Base-by-base conservation (phyloP, 2,113 vertebrate genomes). In the Clarias gariepinus region DNA sequence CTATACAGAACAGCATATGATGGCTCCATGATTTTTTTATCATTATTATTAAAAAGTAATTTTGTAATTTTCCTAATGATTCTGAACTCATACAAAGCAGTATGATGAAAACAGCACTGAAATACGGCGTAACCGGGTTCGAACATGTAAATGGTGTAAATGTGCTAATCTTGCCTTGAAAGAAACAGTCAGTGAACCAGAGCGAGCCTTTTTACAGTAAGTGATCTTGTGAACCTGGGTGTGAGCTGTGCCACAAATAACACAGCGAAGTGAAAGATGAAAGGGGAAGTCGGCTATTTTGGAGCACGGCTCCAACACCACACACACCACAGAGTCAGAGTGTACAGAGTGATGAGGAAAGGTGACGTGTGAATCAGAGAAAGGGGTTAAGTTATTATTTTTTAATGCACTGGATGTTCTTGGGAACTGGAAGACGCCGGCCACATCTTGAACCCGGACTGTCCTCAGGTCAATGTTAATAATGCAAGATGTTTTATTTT, bases 401-500 rank as follows among this genome's bases (percentile, higher is more conserved):
- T 25, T 36, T 61, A 58, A 74, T 28, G 83, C 69, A 74, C 83
- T 47, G 83, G 83, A 74, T 36, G 69, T 84, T 33, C 33, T 61
- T 1, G 30, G 18, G 30, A 10, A 76, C 66, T 36, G 55, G 53
- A 68, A 11, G 19, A 33, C 9, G 15, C n/a, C 0, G 53, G 9
- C 25, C 25, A 18, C 69, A 18, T 61, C 16, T 36, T 61, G 21
- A 60, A 47, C 60, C 53, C n/a, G 82, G 16, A 61, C 53, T 57
- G 28, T 77, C 68, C 83, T 87, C 88, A 87, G 88, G 88, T 85
- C 57, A 41, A 52, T 53, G 30, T 60, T 36, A 33, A 60, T 33
- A 58, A 58, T 80, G 11, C 9, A 36, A 60, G 8, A 33, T 11
- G 58, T 28, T 57, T 78, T 28, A 78, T 78, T 53, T 16, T 3